Percentiles rank a stretch among this genome's conserved stretches.
phyloP scores from a whole-genome alignment of 2,113 vertebrate species.

The Prionailurus viverrinus region DNA sequence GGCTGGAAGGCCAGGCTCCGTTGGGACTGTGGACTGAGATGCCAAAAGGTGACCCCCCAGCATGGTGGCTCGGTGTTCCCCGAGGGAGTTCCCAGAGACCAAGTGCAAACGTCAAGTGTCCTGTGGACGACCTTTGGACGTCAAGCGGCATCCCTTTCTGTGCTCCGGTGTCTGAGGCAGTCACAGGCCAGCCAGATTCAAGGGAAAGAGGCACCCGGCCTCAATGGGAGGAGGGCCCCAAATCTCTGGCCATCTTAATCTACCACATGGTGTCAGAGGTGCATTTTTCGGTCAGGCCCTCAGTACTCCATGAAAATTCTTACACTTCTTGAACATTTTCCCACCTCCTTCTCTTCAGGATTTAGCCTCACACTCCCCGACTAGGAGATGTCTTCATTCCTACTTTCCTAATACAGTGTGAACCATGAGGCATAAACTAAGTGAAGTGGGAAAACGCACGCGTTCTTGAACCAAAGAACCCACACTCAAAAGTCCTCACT shows the following conservation, averaged over 20 bases:
- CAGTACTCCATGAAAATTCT: background rate
- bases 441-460: background rate
- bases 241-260: background rate
- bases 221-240: background rate
- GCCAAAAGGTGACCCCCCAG: background rate
- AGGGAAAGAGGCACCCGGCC: background rate
- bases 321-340: background rate
- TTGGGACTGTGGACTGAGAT: background rate
- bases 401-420: background rate
- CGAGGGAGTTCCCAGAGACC: background rate
- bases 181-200: background rate
- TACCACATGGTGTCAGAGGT: background rate
- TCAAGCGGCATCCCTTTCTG: background rate
- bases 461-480: background rate
- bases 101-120: background rate
- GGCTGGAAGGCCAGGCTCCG: background rate
- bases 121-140: background rate
- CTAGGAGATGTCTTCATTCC: background rate
- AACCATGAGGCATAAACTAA: background rate
- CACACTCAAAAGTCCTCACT: background rate
- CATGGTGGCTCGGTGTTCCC: background rate
- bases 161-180: fast-evolving
- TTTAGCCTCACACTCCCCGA: background rate
- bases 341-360: background rate
- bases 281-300: background rate